phyloP scores from a whole-genome alignment of 2,113 vertebrate genomes.

The Raja brachyura region DNA sequence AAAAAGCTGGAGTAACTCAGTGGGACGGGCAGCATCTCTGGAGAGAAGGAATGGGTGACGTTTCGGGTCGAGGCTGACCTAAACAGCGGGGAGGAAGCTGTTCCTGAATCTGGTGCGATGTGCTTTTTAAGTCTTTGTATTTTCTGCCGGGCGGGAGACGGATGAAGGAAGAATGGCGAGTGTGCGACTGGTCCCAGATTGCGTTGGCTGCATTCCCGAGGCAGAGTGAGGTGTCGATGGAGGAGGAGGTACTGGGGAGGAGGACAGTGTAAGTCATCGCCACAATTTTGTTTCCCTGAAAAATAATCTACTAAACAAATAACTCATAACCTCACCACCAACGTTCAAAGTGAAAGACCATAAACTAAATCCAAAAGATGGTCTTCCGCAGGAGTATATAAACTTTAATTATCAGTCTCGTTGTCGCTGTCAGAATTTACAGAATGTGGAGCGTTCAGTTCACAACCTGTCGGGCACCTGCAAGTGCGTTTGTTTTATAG shows the following conservation, averaged over 20 bases:
- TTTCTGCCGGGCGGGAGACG: no score
- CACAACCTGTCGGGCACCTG: conserved; percentile 12
- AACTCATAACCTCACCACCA: neutral
- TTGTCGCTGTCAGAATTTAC: neutral
- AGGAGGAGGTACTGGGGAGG: neutral
- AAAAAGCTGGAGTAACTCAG: no score
- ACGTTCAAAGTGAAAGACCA: neutral
- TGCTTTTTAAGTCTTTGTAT: no score
- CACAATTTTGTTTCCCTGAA: neutral
- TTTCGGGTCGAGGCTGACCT: no score
- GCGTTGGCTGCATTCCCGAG: no score
- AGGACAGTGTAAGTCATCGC: neutral
- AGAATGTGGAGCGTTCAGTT: neutral
- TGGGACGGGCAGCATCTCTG: no score
- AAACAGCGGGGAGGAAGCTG: no score
- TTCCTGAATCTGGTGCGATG: no score
- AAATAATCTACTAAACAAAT: neutral
- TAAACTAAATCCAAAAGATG: neutral
- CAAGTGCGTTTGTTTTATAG: neutral
- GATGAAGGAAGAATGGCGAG: no score
- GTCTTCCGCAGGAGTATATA: neutral
- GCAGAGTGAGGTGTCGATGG: no score
- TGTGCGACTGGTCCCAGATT: no score
- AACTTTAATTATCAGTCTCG: conserved; percentile 3
- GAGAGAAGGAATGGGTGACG: no score